Conservation (phyloP, 2,797 vertebrate genomes). For the Enteromius radiatus region DNA sequence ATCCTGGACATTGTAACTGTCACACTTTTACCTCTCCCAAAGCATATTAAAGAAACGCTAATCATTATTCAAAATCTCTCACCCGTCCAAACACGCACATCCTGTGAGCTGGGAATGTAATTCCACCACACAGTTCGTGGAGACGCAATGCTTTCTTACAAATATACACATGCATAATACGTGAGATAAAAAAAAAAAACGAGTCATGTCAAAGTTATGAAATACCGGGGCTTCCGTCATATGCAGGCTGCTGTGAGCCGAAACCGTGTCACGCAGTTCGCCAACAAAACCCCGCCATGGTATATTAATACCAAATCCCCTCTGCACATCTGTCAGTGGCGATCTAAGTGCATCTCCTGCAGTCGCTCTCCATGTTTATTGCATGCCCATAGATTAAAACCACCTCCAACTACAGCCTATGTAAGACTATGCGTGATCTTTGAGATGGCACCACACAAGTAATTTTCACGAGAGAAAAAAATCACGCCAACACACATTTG, state of each 20-base stretch:
- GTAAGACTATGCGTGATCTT: neutral
- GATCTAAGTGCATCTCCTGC: constrained; percentile 41
- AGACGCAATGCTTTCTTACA: constrained; percentile 17
- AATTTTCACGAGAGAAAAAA: neutral
- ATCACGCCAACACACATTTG: neutral
- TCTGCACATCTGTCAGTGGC: constrained; percentile 56
- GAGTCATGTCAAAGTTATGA: constrained; percentile 35
- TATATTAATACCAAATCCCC: constrained; percentile 52
- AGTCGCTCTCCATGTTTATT: constrained; percentile 24
- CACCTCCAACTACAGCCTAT: constrained; percentile 22
- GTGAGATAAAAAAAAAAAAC: neutral
- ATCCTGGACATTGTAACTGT: neutral
- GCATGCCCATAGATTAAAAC: constrained; percentile 14
- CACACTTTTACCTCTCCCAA: neutral
- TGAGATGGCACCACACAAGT: neutral
- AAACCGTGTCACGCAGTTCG: constrained; percentile 40
- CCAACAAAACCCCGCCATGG: constrained; percentile 37
- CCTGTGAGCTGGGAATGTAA: neutral
- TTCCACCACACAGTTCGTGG: constrained; percentile 2
- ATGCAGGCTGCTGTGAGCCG: constrained; percentile 20
- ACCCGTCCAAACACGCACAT: constrained; percentile 47
- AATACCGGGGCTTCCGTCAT: constrained; percentile 4
- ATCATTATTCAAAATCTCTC: constrained; percentile 37
- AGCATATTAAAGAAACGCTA: constrained; percentile 12
- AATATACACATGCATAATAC: constrained; percentile 19